phyloP scores from a whole-genome alignment of 2,888 invertebrate species.

The Plebejus melissa region DNA sequence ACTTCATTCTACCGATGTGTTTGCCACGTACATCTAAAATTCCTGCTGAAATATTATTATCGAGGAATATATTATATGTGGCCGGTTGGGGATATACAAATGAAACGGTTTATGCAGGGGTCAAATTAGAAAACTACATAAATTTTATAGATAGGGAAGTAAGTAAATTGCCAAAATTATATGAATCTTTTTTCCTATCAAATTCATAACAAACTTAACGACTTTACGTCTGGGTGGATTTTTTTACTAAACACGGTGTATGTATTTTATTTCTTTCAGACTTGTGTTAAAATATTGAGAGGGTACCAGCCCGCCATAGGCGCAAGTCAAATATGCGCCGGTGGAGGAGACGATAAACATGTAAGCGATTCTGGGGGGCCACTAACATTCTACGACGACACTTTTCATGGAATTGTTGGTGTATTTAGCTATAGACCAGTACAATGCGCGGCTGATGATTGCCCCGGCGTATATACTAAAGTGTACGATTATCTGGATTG shows the following conservation, averaged over 20 bases:
- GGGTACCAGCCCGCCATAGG: background rate
- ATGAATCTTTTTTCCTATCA: no score
- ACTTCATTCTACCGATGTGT: slow-evolving; percentile 63
- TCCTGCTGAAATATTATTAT: slow-evolving; percentile 38
- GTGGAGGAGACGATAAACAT: slow-evolving; percentile 80
- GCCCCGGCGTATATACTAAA: slow-evolving; percentile 83
- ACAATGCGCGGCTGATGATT: slow-evolving; percentile 76
- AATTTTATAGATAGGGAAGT: slow-evolving; percentile 43
- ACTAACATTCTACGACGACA: slow-evolving; percentile 61
- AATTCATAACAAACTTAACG: no score
- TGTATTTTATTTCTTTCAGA: slow-evolving; percentile 32
- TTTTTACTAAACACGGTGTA: no score
- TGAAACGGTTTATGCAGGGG: slow-evolving; percentile 43
- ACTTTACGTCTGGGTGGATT: background rate
- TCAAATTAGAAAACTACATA: slow-evolving; percentile 49
- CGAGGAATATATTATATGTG: slow-evolving; percentile 40
- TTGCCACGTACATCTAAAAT: slow-evolving; percentile 46
- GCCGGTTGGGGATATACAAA: slow-evolving; percentile 78
- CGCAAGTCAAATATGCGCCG: slow-evolving; percentile 73
- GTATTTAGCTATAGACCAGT: slow-evolving; percentile 80
- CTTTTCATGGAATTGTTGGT: slow-evolving; percentile 57
- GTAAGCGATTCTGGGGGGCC: slow-evolving; percentile 83
- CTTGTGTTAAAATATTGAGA: background rate
- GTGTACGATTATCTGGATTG: slow-evolving; percentile 78
- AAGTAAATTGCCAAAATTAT: slow-evolving; percentile 27